Conservation (phyloP, 2,888 invertebrate species). For the Stictocephala bisonia region DNA sequence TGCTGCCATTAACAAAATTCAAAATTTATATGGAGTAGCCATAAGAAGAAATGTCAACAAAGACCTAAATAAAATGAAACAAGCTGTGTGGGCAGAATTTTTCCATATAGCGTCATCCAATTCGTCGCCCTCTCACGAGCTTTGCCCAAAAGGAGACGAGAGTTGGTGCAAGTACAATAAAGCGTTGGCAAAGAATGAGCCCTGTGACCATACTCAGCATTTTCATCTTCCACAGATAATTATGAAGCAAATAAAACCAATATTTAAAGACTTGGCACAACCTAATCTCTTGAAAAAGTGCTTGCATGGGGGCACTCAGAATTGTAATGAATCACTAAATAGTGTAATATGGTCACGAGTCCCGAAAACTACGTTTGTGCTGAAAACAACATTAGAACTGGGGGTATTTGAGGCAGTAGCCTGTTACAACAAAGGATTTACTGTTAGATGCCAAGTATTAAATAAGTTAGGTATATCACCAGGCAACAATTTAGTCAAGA, state of each 20-base stretch:
- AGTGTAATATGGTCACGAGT: slow-evolving; percentile 25
- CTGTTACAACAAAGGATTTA: slow-evolving; percentile 11
- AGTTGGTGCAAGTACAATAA: too few relatives aligned
- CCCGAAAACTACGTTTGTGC: slow-evolving; percentile 12
- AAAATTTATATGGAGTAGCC: slow-evolving; percentile 57
- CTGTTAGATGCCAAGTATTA: slow-evolving; percentile 18
- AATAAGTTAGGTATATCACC: slow-evolving; percentile 18
- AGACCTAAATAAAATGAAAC: slow-evolving; percentile 51
- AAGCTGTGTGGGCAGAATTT: slow-evolving; percentile 58
- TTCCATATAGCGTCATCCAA: slow-evolving; percentile 56
- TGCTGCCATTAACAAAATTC: slow-evolving; percentile 55
- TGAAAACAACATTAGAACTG: background rate
- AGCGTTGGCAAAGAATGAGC: slow-evolving; percentile 47
- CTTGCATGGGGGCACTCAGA: slow-evolving; percentile 29
- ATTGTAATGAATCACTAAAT: slow-evolving; percentile 24
- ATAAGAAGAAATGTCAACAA: slow-evolving; percentile 56
- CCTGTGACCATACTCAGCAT: slow-evolving; percentile 1
- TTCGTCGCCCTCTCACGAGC: slow-evolving; percentile 54
- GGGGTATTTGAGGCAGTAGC: slow-evolving; percentile 15
- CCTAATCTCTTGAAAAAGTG: slow-evolving; percentile 31
- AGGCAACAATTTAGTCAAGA: slow-evolving; percentile 29
- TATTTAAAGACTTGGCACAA: slow-evolving; percentile 1
- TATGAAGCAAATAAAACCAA: too few relatives aligned
- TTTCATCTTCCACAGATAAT: too few relatives aligned
- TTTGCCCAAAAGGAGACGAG: too few relatives aligned